phyloP scores from a whole-genome alignment of 2,797 vertebrate species.

The Pteropus rufus region DNA sequence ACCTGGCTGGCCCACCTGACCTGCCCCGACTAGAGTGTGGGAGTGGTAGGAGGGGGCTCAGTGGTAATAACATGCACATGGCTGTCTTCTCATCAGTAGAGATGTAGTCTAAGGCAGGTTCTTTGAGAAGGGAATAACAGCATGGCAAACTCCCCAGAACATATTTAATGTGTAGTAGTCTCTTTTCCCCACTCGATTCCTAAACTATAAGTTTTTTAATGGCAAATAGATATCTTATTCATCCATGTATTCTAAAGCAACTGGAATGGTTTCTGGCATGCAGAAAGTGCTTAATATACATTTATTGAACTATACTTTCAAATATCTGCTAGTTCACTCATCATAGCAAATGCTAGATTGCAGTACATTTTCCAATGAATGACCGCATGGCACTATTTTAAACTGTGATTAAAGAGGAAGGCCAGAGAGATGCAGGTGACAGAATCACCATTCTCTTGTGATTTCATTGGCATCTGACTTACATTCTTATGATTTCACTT shows the following conservation, averaged over 20 bases:
- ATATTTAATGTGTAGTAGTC: neutral
- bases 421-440: neutral
- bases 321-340: neutral
- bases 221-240: neutral
- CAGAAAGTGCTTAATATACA: neutral
- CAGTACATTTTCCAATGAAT: neutral
- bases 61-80: neutral
- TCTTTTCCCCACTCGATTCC: neutral
- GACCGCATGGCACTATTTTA: neutral
- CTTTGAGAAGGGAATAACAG: neutral
- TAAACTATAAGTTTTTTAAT: neutral
- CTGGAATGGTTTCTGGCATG: neutral
- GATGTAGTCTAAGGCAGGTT: neutral
- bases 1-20: neutral
- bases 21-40: neutral
- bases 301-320: neutral
- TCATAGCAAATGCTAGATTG: slow-evolving; percentile 14
- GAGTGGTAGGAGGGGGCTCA: neutral
- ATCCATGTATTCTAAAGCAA: neutral
- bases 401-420: neutral
- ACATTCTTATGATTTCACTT: neutral
- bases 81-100: neutral
- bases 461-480: neutral
- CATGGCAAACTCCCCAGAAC: neutral
- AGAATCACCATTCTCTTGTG: neutral